phyloP scores from a whole-genome alignment of 2,888 invertebrate species.

The Volucella zonaria region DNA sequence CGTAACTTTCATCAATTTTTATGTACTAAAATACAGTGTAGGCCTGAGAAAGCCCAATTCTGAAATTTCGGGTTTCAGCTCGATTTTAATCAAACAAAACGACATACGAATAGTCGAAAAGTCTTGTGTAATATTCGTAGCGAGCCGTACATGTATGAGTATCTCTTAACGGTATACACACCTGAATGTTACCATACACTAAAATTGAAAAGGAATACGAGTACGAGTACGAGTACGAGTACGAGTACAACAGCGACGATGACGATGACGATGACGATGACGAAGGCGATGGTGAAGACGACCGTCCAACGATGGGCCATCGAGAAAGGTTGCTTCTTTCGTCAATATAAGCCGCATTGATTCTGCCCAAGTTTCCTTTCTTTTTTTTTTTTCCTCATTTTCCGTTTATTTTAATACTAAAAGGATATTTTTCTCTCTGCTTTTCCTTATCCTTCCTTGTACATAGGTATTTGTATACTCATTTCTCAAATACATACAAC shows the following conservation, averaged over 20 bases:
- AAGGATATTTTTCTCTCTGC: constrained; percentile 65
- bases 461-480: constrained; percentile 38
- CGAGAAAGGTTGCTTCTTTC: constrained; percentile 52
- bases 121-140: constrained; percentile 55
- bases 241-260: background rate
- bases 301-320: constrained; percentile 15
- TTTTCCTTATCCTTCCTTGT: constrained; percentile 48
- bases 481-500: constrained; percentile 47
- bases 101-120: constrained; percentile 40
- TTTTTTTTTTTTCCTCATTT: constrained; percentile 35
- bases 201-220: constrained; percentile 7
- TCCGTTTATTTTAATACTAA: constrained; percentile 72
- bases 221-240: no score
- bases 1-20: no score
- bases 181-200: constrained; percentile 49
- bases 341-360: constrained; percentile 68
- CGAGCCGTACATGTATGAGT: constrained; percentile 5
- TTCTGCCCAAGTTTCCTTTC: constrained; percentile 55
- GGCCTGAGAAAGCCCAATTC: background rate
- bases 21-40: no score
- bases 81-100: constrained; percentile 36
- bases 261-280: background rate
- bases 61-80: background rate
- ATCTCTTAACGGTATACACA: constrained; percentile 65
- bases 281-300: background rate